Percentiles rank a stretch among this genome's conserved stretches.
These are phyloP conservation scores for Eptesicus fuscus DNA, from an alignment of 2,113 vertebrate genomes.

Conservation along the genomic window DNA sequence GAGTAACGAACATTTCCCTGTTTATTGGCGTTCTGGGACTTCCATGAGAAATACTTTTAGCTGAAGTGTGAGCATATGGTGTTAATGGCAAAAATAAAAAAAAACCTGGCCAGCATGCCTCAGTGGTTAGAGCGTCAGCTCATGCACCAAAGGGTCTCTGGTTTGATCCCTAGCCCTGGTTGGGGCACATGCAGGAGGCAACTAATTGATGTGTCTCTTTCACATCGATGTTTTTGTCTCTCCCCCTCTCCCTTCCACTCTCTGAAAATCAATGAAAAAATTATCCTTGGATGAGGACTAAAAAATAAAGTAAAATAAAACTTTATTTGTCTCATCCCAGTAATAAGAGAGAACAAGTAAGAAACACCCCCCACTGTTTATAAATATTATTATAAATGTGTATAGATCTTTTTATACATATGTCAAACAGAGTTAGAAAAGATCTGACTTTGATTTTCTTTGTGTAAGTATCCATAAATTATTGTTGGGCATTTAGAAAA, in stretches of 20 bases:
- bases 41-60: background rate
- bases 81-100: background rate
- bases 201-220: too few species aligned
- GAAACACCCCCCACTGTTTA: background rate
- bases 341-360: background rate
- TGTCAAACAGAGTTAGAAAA: background rate
- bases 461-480: background rate
- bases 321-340: background rate
- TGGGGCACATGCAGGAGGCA: too few species aligned
- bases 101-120: background rate
- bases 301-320: too few species aligned
- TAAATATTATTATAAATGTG: background rate
- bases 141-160: too few species aligned
- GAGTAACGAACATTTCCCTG: background rate
- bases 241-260: too few species aligned
- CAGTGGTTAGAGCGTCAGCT: too few species aligned
- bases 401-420: background rate
- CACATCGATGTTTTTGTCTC: too few species aligned
- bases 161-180: too few species aligned
- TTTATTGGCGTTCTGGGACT: background rate
- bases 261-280: too few species aligned
- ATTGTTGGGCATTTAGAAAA: background rate
- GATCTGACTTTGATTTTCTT: background rate
- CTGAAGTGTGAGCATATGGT: background rate
- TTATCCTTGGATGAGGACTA: too few species aligned